Evolutionary conservation across 2,113 vertebrate genomes (phyloP).

Genomic region (Lepus timidus): DNA sequence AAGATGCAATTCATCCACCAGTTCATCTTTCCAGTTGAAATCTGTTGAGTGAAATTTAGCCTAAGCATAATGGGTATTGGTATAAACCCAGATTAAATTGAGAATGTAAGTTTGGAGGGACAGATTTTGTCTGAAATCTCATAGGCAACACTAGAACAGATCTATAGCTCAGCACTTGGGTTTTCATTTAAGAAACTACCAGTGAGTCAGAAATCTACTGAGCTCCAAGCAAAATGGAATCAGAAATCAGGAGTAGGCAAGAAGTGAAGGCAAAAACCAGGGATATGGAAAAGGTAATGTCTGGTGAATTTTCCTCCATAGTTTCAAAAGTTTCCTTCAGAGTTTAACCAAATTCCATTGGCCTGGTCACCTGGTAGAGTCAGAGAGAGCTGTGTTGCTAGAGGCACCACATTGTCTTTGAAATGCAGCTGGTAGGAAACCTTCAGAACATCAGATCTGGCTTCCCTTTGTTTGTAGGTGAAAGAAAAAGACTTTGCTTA

Average conservation of each 20-base stretch:
- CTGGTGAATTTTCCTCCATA: not conserved
- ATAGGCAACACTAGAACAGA: not conserved
- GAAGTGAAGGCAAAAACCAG: not conserved
- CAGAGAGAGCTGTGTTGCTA: not conserved
- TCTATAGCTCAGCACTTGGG: not conserved
- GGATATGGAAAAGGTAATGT: not conserved
- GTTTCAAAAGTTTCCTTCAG: not conserved
- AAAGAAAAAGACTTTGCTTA: not conserved
- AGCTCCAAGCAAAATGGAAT: not conserved
- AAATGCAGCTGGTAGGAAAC: not conserved
- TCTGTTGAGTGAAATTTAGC: slow-evolving; percentile 12
- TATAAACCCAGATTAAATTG: not conserved
- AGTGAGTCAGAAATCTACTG: not conserved
- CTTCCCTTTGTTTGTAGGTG: not conserved
- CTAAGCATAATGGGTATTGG: not conserved
- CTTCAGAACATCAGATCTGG: not conserved
- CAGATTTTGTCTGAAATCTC: not conserved
- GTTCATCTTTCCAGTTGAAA: slow-evolving; percentile 6
- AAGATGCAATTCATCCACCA: not conserved
- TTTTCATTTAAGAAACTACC: not conserved
- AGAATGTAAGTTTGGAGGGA: not conserved
- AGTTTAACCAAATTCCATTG: not conserved
- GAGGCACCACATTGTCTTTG: not conserved
- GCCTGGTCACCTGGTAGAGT: not conserved
- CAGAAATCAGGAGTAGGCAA: not conserved